Percentiles rank a stretch among this genome's conserved stretches.
Conservation (phyloP, 2,888 invertebrate species). For the Lasioglossum figueresi region DNA sequence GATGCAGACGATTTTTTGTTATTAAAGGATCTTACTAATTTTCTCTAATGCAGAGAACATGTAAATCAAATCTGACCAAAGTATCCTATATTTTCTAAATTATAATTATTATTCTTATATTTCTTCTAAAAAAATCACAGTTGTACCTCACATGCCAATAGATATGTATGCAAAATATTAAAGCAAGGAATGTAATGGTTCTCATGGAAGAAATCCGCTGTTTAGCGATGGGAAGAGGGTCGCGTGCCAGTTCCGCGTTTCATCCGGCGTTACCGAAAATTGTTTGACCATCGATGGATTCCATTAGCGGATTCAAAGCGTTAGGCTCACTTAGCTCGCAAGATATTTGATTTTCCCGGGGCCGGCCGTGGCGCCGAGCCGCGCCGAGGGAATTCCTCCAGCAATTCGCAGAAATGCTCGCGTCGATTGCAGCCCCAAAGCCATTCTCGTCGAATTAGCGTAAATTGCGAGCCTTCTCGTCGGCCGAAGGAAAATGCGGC, state of each 20-base stretch:
- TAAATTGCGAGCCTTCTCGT: background rate
- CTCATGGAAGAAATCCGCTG: background rate
- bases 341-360: conserved; percentile 31
- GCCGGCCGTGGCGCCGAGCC: background rate
- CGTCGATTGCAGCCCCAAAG: conserved; percentile 16
- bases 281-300: conserved; percentile 41
- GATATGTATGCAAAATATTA: background rate
- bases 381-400: background rate
- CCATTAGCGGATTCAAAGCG: conserved; percentile 36
- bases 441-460: conserved; percentile 26
- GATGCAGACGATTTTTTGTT: no score
- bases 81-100: no score
- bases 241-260: background rate
- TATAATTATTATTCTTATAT: no score
- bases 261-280: conserved; percentile 31
- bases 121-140: no score
- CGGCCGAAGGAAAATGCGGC: background rate
- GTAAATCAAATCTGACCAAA: no score
- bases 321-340: conserved; percentile 17
- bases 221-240: background rate
- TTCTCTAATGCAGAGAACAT: no score
- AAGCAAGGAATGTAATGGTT: background rate
- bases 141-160: background rate
- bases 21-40: no score
- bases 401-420: conserved; percentile 24